Percentiles rank a stretch among this genome's conserved stretches.
Conservation (phyloP, 2,113 vertebrate genomes). For the Callospermophilus lateralis region DNA sequence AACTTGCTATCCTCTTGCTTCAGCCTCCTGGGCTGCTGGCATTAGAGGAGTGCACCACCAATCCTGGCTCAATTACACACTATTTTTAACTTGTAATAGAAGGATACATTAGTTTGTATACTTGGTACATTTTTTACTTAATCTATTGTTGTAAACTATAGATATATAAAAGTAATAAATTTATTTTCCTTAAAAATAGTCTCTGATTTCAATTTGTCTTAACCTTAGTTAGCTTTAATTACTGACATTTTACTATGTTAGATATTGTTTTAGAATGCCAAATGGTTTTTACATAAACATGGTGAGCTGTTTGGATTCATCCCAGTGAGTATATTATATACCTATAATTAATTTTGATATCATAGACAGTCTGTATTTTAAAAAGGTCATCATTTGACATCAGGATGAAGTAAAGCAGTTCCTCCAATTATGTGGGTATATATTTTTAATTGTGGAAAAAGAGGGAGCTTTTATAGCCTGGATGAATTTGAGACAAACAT, state of each 20-base stretch:
- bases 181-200: conserved; percentile 41
- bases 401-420: conserved; percentile 5
- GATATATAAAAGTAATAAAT: conserved; percentile 35
- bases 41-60: too few relatives aligned
- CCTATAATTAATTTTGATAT: conserved; percentile 11
- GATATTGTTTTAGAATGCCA: neutral
- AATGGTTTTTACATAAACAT: conserved; percentile 29
- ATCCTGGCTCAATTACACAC: neutral
- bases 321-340: neutral
- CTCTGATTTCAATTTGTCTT: conserved; percentile 13
- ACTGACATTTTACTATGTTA: conserved; percentile 15
- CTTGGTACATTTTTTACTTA: neutral
- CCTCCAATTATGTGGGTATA: neutral
- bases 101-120: conserved; percentile 6
- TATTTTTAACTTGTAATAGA: neutral
- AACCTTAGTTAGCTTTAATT: conserved; percentile 26
- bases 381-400: neutral
- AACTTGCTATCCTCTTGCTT: too few relatives aligned
- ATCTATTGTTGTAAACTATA: neutral
- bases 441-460: conserved; percentile 26
- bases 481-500: conserved; percentile 41
- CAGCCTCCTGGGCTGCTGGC: too few relatives aligned
- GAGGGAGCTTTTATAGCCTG: neutral
- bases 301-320: neutral
- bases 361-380: neutral